A percentile compares a stretch with the other conserved stretches of the same genome.
These are phyloP conservation scores for Lutraria lutraria DNA, from an alignment of 2,888 invertebrate genomes.

Conservation along the genomic window DNA sequence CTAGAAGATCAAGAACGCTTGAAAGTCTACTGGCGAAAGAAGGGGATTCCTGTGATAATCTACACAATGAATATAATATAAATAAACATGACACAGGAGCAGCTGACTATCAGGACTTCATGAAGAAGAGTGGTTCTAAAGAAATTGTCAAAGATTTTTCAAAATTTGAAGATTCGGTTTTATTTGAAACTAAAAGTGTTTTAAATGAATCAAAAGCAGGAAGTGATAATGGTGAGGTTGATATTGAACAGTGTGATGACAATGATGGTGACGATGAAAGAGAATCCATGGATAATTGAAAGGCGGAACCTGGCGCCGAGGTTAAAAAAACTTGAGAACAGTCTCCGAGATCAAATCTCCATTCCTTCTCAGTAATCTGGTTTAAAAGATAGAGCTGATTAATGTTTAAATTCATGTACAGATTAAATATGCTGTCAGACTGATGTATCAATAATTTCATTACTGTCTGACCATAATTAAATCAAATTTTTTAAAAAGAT, in stretches of 20 bases:
- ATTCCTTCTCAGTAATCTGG: too few species aligned
- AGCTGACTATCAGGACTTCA: neutral
- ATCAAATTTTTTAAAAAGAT: too few species aligned
- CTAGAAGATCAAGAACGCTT: slow-evolving; percentile 30
- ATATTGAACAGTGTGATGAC: slow-evolving; percentile 18
- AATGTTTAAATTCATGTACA: too few species aligned
- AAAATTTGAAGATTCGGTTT: slow-evolving; percentile 58
- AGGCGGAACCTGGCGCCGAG: too few species aligned
- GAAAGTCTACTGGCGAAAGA: slow-evolving; percentile 28
- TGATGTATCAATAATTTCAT: too few species aligned
- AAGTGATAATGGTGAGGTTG: neutral
- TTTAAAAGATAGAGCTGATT: too few species aligned
- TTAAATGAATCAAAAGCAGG: neutral
- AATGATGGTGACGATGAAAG: slow-evolving; percentile 59
- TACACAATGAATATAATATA: neutral
- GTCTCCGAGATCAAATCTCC: too few species aligned
- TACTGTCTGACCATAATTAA: too few species aligned
- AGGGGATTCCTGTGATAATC: neutral
- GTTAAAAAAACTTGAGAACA: too few species aligned
- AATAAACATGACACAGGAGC: neutral
- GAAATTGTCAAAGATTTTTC: neutral
- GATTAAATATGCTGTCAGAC: too few species aligned
- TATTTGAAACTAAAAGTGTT: slow-evolving; percentile 37
- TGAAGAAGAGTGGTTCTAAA: neutral
- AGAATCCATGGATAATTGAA: slow-evolving; percentile 46